phyloP scores from a whole-genome alignment of 2,113 vertebrate species.

The Anas platyrhynchos region DNA sequence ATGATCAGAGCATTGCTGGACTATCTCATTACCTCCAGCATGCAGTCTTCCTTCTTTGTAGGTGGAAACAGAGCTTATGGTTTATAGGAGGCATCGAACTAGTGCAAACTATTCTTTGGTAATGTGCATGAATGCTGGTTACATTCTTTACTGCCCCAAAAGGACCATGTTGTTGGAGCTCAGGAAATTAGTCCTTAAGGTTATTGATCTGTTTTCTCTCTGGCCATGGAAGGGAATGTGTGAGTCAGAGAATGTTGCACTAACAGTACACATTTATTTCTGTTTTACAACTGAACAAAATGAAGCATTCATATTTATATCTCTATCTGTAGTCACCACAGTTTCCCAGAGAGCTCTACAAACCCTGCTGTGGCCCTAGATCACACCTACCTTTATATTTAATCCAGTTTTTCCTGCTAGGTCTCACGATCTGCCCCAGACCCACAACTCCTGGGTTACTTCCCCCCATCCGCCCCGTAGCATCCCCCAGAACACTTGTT shows the following conservation, averaged over 20 bases:
- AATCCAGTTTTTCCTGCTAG: background rate
- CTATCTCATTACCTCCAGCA: background rate
- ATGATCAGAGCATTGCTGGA: background rate
- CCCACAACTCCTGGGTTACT: background rate
- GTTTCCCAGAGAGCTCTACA: background rate
- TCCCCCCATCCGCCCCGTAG: background rate
- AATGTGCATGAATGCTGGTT: background rate
- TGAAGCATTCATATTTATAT: background rate
- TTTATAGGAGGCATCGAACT: background rate
- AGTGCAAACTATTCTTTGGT: background rate
- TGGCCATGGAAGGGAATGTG: background rate
- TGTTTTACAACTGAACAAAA: background rate
- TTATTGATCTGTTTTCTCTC: constrained; percentile 28
- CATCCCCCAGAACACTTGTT: constrained; percentile 9
- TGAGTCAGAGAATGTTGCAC: background rate
- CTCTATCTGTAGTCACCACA: background rate
- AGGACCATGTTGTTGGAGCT: background rate
- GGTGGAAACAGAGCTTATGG: background rate
- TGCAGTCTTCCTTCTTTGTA: background rate
- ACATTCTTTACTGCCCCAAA: constrained; percentile 1
- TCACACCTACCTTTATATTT: background rate
- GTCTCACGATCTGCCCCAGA: background rate
- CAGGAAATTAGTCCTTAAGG: background rate
- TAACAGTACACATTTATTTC: background rate
- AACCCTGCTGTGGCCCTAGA: background rate